These are phyloP conservation scores for Heliconius nattereri DNA, from an alignment of 1,140 invertebrate genomes.

Conservation along the genomic window DNA sequence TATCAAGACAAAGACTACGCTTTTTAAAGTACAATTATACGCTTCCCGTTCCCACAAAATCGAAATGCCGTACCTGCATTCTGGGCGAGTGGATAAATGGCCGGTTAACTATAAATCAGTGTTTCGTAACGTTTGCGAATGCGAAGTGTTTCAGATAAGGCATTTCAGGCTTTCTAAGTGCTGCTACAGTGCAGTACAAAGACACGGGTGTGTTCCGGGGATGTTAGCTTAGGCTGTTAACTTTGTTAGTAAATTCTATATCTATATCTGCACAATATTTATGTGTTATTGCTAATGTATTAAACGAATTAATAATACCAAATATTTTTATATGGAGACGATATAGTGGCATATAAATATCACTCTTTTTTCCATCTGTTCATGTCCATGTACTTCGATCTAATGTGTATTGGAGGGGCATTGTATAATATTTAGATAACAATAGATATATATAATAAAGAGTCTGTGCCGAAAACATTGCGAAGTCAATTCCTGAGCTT, in stretches of 20 bases:
- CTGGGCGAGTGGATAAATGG: background rate
- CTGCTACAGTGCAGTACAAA: background rate
- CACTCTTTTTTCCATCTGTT: too few relatives aligned
- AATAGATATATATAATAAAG: too few relatives aligned
- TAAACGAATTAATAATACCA: background rate
- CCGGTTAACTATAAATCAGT: constrained; percentile 11
- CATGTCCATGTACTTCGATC: too few relatives aligned
- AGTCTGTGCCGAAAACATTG: too few relatives aligned
- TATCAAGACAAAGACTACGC: too few relatives aligned
- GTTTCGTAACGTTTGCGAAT: background rate
- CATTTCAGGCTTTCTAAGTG: background rate
- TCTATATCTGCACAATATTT: background rate
- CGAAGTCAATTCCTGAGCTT: too few relatives aligned
- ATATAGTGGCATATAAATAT: too few relatives aligned
- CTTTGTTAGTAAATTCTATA: background rate
- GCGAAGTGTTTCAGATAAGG: constrained; percentile 7
- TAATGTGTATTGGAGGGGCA: too few relatives aligned
- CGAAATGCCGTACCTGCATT: background rate
- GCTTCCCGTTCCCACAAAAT: too few relatives aligned
- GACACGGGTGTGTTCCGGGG: background rate
- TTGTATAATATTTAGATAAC: too few relatives aligned
- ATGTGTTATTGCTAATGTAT: background rate
- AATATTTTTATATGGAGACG: too few relatives aligned
- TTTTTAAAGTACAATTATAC: too few relatives aligned
- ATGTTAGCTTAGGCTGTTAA: background rate